Base-by-base conservation (phyloP, 2,888 invertebrate genomes). In the Macrosoma leucophasiata region DNA sequence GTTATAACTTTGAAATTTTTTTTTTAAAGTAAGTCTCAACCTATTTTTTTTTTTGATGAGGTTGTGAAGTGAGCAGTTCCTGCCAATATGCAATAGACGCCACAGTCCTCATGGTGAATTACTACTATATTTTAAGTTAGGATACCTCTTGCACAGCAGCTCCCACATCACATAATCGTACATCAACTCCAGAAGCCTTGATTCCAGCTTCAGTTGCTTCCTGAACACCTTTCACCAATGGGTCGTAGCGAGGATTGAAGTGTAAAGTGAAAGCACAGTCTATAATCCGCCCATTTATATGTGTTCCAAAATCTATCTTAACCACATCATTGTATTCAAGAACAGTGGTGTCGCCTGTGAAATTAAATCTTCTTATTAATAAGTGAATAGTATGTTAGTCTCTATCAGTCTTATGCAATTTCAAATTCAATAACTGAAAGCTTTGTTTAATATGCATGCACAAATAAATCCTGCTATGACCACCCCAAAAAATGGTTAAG, bases 161-260 rank as follows among this genome's bases (percentile, higher is more conserved):
- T 7, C 94, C 99, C 47, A 99, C 93, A 61, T 99, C 99, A 71
- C 98, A 98, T 37, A 99, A 87, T 62, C 96, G 91, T 1, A 97
- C 99, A 73, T 99, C 99, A 43, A 99, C 97, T 9, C 98, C 98
- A 1, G 96, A 92, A 42, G 91, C 94, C 75, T 89, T 92, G 51
- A 99, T 98, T 14, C 99, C 99, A 2, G 98, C 98, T 65, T 99
- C 98, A 0, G 99, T 99, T 3, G 99, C 98, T 69, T 97, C 99
- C 54, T 95, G 91, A 1, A 99, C 99, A 4, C 98, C 98, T 65
- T 96, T 93, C 38, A 97, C 89, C 25, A 99, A 84, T 43, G 92
- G 91, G 65, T 99, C 98, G 73, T 96, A 99, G 61, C 96, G 97
- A 2, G 95, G 93, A 82, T 99, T 97, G 79, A 98, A 99, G 33